Evolutionary conservation across 2,797 vertebrate species (phyloP), one percentile per base, ranked within the genome.

Genomic region (Phalloptychus januarius): DNA sequence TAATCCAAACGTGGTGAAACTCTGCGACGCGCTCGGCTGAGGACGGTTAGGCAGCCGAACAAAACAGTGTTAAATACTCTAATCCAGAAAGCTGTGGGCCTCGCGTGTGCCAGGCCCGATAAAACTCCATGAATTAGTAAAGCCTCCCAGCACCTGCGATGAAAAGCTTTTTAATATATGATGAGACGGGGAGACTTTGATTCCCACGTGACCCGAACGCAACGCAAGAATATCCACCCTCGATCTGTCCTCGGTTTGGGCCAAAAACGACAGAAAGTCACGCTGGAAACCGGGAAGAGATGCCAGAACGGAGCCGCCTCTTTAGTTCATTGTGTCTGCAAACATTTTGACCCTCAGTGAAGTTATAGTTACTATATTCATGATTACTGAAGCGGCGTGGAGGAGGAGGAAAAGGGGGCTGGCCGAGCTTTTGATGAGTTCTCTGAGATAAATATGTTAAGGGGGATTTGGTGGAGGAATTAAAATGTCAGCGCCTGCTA

Each of bases 401-500:
- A 83, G 85, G 79, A 85, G 79, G 79, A 74, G 85, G 85, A 76
- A 23, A 50, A 2, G 44, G 86, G 36, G 67, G 40, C 82, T 65
- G 87, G 89, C 89, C 84, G 74, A 83, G 91, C 85, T 89, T 91
- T 83, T 93, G 92, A 92, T 93, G 89, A 92, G 90, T 91, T 94
- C 87, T 86, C 82, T 0, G 85, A 88, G 91, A 92, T 92, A 93
- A 91, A 94, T 91, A 91, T 93, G 90, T 92, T 86, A 84, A 61
- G 56, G 82, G 80, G 89, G 92, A 92, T 93, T 93, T 93, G 77
- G 87, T n/a, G 67, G 71, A 45, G 86, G 91, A 92, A 93, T 93
- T 93, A 94, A 95, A 93, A 94, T 93, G 94, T 94, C 92, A 90
- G 84, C 79, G 82, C 86, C 83, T 79, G 87, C 90, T 93, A 93